These are phyloP conservation scores for Sarcophilus harrisii DNA, from an alignment of 2,797 vertebrate genomes.

Conservation along the genomic window DNA sequence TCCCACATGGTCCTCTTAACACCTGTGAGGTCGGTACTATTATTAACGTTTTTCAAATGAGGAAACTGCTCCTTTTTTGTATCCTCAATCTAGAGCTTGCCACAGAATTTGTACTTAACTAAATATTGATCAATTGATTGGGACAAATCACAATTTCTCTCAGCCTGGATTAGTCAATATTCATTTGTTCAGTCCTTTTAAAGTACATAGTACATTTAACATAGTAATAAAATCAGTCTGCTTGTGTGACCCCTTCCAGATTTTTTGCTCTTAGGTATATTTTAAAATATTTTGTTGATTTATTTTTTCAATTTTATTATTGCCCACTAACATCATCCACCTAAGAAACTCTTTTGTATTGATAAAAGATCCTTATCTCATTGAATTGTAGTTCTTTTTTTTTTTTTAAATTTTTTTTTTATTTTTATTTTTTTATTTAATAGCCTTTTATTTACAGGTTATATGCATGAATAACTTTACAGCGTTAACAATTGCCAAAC, in stretches of 20 bases:
- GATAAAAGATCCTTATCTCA: background rate
- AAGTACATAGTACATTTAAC: no score
- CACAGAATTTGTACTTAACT: background rate
- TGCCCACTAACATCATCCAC: background rate
- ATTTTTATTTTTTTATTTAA: no score
- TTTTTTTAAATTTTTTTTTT: no score
- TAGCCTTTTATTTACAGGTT: no score
- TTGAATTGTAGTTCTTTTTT: background rate
- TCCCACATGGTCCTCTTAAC: background rate
- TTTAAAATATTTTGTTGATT: background rate
- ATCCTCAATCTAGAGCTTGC: background rate
- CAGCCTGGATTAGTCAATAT: background rate
- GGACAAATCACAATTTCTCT: background rate
- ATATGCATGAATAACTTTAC: no score
- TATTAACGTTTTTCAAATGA: slow-evolving; percentile 1
- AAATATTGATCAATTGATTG: background rate
- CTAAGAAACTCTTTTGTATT: background rate
- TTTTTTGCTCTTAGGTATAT: background rate
- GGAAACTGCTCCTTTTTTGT: slow-evolving; percentile 2
- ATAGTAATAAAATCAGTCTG: background rate
- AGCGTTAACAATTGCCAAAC: no score
- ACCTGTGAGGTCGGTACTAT: background rate
- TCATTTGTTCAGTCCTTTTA: no score
- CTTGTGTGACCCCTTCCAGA: background rate
- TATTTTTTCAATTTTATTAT: background rate